Evolutionary conservation across 35 echinoderm and acorn worm genomes (phyloP).

Genomic region (Apostichopus californicus): DNA sequence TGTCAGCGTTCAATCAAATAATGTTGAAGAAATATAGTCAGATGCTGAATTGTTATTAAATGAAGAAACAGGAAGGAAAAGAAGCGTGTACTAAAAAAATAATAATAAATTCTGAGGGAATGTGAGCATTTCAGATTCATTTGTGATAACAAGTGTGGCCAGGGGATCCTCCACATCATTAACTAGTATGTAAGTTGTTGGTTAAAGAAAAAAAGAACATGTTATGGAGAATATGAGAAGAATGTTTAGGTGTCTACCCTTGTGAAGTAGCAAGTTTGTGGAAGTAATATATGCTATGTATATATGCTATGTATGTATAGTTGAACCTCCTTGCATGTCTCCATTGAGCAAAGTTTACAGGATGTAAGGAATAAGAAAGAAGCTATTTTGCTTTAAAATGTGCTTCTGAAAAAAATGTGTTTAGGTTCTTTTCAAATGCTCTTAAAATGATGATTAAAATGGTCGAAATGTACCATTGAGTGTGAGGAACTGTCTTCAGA

Average conservation of each 20-base stretch:
- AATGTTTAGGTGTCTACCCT: neutral
- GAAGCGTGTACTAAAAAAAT: neutral
- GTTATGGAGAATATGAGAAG: neutral
- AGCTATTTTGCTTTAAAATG: neutral
- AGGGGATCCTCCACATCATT: too few species aligned
- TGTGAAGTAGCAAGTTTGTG: neutral
- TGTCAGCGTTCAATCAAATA: conserved; percentile 15
- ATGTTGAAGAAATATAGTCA: conserved; percentile 32
- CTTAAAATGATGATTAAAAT: too few species aligned
- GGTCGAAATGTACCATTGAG: too few species aligned
- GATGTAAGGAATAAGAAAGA: neutral
- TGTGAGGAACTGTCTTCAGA: too few species aligned
- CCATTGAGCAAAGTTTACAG: neutral
- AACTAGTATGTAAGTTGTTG: neutral
- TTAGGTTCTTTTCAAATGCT: too few species aligned
- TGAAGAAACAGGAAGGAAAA: neutral
- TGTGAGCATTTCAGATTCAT: neutral
- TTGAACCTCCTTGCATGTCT: neutral
- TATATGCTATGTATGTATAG: neutral
- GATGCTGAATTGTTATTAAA: neutral
- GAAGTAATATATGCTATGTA: neutral
- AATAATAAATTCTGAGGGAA: neutral
- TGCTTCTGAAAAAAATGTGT: neutral
- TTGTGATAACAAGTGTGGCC: neutral
- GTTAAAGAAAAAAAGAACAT: neutral